Evolutionary conservation across 2,888 invertebrate species (phyloP), one percentile per base, ranked within the genome.

Genomic region (Cyclophora albipunctata): DNA sequence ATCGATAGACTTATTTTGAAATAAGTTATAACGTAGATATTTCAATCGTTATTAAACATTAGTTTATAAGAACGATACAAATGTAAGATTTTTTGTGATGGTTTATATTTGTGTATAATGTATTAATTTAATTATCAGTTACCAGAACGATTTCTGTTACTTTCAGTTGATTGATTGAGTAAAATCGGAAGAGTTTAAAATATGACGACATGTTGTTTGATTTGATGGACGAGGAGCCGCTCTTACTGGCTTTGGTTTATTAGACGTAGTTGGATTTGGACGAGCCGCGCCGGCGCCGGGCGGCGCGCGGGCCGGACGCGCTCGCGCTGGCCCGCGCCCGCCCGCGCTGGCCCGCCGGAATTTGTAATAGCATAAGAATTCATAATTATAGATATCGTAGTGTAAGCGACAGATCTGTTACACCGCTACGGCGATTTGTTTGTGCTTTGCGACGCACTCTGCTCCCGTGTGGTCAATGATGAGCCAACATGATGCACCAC

Each of bases 121-220:
- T 79, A 72, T 81, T 85, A 82, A 82, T 83, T 85, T 84, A 84
- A 85, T 69, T 58, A 76, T 81, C 72, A 87, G 86, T 87, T 87
- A 88, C 85, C 86, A 84, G 74, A 78, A 69, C 67, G 20, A 78
- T 72, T 81, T 87, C 79, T 87, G 85, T 88, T 86, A 74, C 66
- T 78, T 77, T 83, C 73, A 79, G 73, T 83, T 84, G 83, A 88
- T 86, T 88, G 87, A 88, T 83, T 84, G 83, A 88, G 87, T 88
- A 88, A 88, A 87, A 73, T 76, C 71, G 75, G 77, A 78, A 73
- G 70, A 79, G 77, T 80, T 20, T 78, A 80, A 54, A 78, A 79
- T 78, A 76, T 62, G 72, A 81, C 75, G 69, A 78, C 73, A 73
- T 60, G 85, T 86, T 86, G 87, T 87, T 87, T 87, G 85, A 70